Evolutionary conservation across 2,797 vertebrate species (phyloP).

Genomic region (Galago senegalensis): DNA sequence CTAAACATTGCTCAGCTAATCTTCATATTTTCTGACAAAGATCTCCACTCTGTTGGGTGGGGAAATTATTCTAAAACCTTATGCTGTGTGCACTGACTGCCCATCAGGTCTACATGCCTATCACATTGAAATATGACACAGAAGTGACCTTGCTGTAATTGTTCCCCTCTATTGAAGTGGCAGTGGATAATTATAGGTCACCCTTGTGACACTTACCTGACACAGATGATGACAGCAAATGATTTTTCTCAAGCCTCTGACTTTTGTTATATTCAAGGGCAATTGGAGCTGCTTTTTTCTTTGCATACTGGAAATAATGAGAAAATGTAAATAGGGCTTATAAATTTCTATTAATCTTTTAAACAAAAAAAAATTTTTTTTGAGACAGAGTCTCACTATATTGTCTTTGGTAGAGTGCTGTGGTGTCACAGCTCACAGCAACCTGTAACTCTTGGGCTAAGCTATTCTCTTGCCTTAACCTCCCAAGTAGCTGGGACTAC

Average conservation of each 20-base stretch:
- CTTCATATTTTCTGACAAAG: conserved; percentile 33
- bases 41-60: background rate
- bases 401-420: too few species aligned
- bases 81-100: background rate
- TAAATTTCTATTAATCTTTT: background rate
- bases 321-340: background rate
- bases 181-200: conserved; percentile 20
- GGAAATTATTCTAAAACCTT: conserved; percentile 26
- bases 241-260: conserved; percentile 49
- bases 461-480: too few species aligned
- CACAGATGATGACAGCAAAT: background rate
- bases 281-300: background rate
- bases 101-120: background rate
- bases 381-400: too few species aligned
- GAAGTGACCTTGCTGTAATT: conserved; percentile 20
- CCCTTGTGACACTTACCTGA: background rate
- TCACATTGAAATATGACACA: conserved; percentile 28
- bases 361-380: background rate
- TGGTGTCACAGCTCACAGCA: too few species aligned
- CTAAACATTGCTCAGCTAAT: background rate
- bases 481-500: too few species aligned
- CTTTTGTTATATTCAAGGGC: background rate
- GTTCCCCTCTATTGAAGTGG: background rate
- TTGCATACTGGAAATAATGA: conserved; percentile 2
- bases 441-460: too few species aligned